These are phyloP conservation scores for Crax fasciolata DNA, from an alignment of 2,797 vertebrate species.

Conservation along the genomic window DNA sequence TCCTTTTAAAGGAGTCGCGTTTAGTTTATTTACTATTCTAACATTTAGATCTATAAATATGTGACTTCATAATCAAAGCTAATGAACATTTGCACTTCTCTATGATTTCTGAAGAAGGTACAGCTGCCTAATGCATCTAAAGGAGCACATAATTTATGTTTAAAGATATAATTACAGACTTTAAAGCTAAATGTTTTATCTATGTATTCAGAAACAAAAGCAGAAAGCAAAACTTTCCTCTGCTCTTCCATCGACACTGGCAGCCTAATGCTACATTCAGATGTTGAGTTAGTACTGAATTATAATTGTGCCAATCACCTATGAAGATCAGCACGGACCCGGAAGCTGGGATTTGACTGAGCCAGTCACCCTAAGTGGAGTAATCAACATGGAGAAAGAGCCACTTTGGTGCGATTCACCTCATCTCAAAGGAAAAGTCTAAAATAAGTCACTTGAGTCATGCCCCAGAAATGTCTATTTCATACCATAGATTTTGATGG, in stretches of 20 bases:
- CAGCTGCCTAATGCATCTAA: neutral
- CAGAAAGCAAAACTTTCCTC: neutral
- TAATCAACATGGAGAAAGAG: neutral
- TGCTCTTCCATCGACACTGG: neutral
- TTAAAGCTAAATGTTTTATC: neutral
- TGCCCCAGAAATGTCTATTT: slow-evolving; percentile 22
- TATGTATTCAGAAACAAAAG: neutral
- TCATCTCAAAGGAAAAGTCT: neutral
- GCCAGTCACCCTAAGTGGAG: neutral
- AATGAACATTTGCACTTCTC: neutral
- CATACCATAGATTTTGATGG: slow-evolving; percentile 16
- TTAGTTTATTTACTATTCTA: neutral
- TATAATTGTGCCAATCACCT: neutral
- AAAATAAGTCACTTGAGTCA: slow-evolving; percentile 48
- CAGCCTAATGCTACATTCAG: neutral
- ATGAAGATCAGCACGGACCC: neutral
- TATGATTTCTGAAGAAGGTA: neutral
- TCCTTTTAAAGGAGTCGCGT: neutral
- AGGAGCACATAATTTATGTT: neutral
- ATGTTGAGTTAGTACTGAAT: neutral
- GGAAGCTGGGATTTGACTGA: neutral
- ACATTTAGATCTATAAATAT: neutral
- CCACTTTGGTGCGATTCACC: slow-evolving; percentile 9
- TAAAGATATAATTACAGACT: neutral
- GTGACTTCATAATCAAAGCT: neutral